These are phyloP conservation scores for Myoxocephalus aenaeus DNA, from an alignment of 2,797 vertebrate genomes.

Conservation along the genomic window DNA sequence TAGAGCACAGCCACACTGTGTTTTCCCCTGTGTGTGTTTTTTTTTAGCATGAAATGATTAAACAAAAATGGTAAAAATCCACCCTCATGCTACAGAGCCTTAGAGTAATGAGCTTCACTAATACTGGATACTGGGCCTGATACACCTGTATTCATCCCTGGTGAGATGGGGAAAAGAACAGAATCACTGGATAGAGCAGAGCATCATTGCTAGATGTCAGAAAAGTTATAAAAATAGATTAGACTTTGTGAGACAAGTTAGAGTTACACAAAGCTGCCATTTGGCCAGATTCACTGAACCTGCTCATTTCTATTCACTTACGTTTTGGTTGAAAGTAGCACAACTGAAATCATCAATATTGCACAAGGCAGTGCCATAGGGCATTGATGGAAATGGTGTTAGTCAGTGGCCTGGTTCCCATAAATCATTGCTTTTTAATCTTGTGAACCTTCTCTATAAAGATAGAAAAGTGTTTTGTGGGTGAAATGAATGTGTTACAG, in stretches of 20 bases:
- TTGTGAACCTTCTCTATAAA: neutral
- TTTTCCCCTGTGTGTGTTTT: slow-evolving; percentile 3
- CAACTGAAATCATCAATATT: slow-evolving; percentile 30
- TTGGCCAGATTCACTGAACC: neutral
- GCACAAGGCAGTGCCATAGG: neutral
- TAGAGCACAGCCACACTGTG: slow-evolving; percentile 4
- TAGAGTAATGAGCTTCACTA: neutral
- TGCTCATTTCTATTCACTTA: neutral
- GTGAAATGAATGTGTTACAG: slow-evolving; percentile 4
- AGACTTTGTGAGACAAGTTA: neutral
- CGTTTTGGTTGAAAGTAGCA: neutral
- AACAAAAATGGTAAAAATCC: slow-evolving; percentile 2
- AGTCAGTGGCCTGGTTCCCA: slow-evolving; percentile 17
- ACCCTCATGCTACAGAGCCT: neutral
- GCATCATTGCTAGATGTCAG: neutral
- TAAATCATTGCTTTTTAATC: slow-evolving; percentile 22
- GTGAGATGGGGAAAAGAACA: neutral
- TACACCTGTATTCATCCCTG: neutral
- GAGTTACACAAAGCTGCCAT: neutral
- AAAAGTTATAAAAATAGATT: neutral
- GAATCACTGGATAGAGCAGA: neutral
- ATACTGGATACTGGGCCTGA: neutral
- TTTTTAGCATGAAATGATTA: slow-evolving; percentile 6
- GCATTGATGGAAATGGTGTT: slow-evolving; percentile 10
- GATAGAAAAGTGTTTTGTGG: neutral